Conservation (phyloP, 2,888 invertebrate genomes). For the Kryphioiulus occultus region DNA sequence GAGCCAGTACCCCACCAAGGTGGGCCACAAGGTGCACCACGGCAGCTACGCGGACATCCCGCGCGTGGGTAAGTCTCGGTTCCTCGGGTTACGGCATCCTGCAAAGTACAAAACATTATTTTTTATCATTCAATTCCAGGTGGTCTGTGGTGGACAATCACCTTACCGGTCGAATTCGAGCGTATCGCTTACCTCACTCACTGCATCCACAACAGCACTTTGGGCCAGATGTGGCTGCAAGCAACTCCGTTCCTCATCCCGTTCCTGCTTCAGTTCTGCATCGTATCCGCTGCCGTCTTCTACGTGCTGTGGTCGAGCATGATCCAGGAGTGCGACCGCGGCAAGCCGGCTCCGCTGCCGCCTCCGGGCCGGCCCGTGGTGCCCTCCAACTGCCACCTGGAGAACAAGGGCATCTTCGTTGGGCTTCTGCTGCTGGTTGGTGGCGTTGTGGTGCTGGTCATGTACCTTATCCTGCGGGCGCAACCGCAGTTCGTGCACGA, state of each 20-base stretch:
- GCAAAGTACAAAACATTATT: too few relatives aligned
- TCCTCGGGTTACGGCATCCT: too few relatives aligned
- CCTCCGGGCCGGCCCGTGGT: background rate
- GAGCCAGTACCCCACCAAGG: slow-evolving; percentile 8
- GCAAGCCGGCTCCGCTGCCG: background rate
- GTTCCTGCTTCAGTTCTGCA: slow-evolving; percentile 64
- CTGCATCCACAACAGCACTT: slow-evolving; percentile 67
- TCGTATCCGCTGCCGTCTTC: slow-evolving; percentile 68
- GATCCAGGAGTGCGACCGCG: slow-evolving; percentile 57
- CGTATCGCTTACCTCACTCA: slow-evolving; percentile 66
- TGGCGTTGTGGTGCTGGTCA: slow-evolving; percentile 66
- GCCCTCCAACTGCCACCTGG: slow-evolving; percentile 63
- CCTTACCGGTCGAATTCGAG: slow-evolving; percentile 62
- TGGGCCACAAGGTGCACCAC: background rate
- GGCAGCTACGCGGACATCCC: background rate
- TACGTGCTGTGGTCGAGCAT: slow-evolving; percentile 68
- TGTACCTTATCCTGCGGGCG: slow-evolving; percentile 67
- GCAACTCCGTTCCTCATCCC: slow-evolving; percentile 68
- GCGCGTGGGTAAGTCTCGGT: background rate
- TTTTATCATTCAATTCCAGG: background rate
- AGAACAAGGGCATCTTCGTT: slow-evolving; percentile 64
- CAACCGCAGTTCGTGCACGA: slow-evolving; percentile 65
- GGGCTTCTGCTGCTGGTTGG: slow-evolving; percentile 67
- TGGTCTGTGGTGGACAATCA: slow-evolving; percentile 49
- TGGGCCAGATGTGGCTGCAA: slow-evolving; percentile 68